Conservation (phyloP, 2,888 invertebrate species). For the Siphlonurus alternatus region DNA sequence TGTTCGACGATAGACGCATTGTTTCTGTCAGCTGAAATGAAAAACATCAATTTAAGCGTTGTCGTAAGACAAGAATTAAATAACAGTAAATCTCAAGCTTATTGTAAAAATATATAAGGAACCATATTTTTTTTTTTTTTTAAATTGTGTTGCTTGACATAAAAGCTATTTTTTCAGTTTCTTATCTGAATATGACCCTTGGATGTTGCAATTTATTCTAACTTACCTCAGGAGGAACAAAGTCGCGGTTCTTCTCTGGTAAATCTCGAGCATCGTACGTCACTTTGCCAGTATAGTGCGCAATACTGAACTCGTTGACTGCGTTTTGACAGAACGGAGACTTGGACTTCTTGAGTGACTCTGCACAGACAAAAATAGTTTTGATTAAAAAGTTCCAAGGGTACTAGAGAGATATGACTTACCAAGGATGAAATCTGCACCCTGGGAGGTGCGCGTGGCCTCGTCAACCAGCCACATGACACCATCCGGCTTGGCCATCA, state of each 20-base stretch:
- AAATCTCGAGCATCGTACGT: constrained; percentile 70
- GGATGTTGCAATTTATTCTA: too few relatives aligned
- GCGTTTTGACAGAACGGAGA: constrained; percentile 10
- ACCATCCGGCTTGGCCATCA: constrained; percentile 69
- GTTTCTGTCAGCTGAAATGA: constrained; percentile 5
- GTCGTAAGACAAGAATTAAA: too few relatives aligned
- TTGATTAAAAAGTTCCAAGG: too few relatives aligned
- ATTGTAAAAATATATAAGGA: too few relatives aligned
- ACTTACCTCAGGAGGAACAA: constrained; percentile 71
- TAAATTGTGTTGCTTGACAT: too few relatives aligned
- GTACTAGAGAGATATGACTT: too few relatives aligned
- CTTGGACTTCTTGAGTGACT: background rate
- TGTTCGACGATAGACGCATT: constrained; percentile 53
- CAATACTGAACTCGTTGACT: constrained; percentile 51
- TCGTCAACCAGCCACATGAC: constrained; percentile 75
- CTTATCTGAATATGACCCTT: too few relatives aligned
- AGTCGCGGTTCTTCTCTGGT: constrained; percentile 79
- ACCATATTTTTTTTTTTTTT: too few relatives aligned
- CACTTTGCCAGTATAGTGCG: constrained; percentile 82
- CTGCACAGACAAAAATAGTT: too few relatives aligned
- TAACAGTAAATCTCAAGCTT: too few relatives aligned
- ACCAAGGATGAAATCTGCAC: constrained; percentile 57
- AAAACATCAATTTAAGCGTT: constrained; percentile 17
- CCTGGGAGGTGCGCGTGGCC: constrained; percentile 56
- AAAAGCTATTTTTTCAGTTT: background rate